A percentile compares a stretch with the other conserved stretches of the same genome.
Conservation (phyloP, 1,140 invertebrate species). For the Magallana angulata region DNA sequence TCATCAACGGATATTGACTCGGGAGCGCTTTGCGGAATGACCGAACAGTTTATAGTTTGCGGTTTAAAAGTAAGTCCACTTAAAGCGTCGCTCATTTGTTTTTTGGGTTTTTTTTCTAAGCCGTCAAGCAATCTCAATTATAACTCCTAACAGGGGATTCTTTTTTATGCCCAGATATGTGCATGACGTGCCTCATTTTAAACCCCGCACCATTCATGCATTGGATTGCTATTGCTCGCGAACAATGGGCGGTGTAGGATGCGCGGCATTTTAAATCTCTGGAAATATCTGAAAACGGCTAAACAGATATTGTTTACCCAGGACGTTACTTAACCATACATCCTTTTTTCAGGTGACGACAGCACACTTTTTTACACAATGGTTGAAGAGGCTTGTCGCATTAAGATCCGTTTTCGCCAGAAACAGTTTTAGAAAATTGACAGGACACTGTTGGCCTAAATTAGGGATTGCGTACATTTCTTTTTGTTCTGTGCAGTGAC, state of each 20-base stretch:
- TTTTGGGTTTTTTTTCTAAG: too few relatives aligned
- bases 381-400: not conserved
- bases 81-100: too few relatives aligned
- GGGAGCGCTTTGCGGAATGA: too few relatives aligned
- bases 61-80: too few relatives aligned
- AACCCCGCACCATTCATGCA: conserved; percentile 43
- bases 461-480: not conserved
- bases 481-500: conserved; percentile 37
- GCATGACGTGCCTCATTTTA: conserved; percentile 44
- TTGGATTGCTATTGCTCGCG: conserved; percentile 44
- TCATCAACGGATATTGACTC: too few relatives aligned
- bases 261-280: not conserved
- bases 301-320: conserved; percentile 18
- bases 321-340: conserved; percentile 1
- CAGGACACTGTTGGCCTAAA: not conserved
- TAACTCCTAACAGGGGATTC: too few relatives aligned
- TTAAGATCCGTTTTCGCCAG: conserved; percentile 24
- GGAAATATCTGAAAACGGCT: not conserved
- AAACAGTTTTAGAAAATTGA: not conserved
- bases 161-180: not conserved
- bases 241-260: conserved; percentile 45
- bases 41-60: too few relatives aligned
- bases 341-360: too few relatives aligned
- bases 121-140: too few relatives aligned
- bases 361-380: too few relatives aligned